Conservation (phyloP, 2,797 vertebrate genomes). For the Enteromius radiatus region DNA sequence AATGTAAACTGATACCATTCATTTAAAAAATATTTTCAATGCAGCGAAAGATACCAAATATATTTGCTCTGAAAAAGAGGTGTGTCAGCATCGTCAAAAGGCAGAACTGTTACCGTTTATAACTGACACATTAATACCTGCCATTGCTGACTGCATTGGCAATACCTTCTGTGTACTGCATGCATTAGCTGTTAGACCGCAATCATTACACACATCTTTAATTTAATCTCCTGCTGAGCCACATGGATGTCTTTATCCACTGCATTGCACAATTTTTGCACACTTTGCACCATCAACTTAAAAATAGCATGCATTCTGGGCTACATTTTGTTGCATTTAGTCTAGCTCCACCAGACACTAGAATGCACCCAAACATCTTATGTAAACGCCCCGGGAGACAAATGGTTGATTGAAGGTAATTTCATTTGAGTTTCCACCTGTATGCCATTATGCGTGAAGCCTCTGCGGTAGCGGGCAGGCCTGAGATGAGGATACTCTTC, state of each 20-base stretch:
- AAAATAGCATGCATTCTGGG: neutral
- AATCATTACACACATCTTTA: neutral
- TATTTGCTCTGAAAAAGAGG: neutral
- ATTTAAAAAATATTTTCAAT: neutral
- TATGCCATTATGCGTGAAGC: conserved; percentile 91
- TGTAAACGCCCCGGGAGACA: neutral
- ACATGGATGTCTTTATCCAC: neutral
- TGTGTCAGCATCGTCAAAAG: neutral
- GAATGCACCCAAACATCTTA: neutral
- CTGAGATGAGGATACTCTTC: conserved; percentile 96
- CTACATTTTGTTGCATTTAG: neutral
- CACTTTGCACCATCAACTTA: neutral
- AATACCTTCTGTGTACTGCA: neutral
- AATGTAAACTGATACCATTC: neutral
- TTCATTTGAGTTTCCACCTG: conserved; percentile 76
- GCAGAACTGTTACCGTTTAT: neutral
- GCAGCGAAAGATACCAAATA: neutral
- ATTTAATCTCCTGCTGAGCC: neutral
- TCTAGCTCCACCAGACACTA: neutral
- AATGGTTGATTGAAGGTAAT: neutral
- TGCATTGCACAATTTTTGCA: neutral
- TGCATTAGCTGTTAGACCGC: neutral
- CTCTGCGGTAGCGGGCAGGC: conserved; percentile 91
- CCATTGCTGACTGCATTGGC: neutral
- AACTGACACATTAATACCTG: neutral